Percentiles rank a stretch among this genome's conserved stretches.
Conservation (phyloP, 1,140 invertebrate species). For the Platorchestia sp. region DNA sequence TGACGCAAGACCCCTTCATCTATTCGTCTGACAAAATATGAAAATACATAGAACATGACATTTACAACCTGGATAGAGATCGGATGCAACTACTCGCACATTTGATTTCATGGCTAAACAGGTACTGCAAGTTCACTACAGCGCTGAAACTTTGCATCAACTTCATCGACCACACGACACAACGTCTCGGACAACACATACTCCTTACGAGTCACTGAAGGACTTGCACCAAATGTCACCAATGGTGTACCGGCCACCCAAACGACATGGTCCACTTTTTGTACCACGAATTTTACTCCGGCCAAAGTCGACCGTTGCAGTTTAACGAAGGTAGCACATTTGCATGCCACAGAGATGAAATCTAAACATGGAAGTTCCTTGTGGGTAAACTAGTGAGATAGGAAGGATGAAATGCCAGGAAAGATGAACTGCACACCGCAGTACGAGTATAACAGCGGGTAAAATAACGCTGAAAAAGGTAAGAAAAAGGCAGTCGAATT, state of each 20-base stretch:
- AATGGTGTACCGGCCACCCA: background rate
- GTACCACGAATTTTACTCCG: background rate
- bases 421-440: background rate
- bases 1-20: too few relatives aligned
- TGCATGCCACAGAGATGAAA: conserved; percentile 9
- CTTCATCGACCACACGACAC: background rate
- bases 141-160: background rate
- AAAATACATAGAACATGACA: background rate
- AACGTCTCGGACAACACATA: background rate
- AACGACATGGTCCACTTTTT: conserved; percentile 1
- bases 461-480: too few relatives aligned
- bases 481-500: too few relatives aligned
- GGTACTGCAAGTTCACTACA: background rate
- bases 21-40: too few relatives aligned
- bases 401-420: background rate
- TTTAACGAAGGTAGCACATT: background rate
- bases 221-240: background rate
- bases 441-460: background rate
- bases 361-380: background rate
- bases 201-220: background rate
- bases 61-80: background rate
- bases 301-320: background rate
- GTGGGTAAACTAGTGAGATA: background rate
- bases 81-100: background rate
- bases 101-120: background rate